Evolutionary conservation across 2,888 invertebrate species (phyloP).

Genomic region (Tridacna gigas): DNA sequence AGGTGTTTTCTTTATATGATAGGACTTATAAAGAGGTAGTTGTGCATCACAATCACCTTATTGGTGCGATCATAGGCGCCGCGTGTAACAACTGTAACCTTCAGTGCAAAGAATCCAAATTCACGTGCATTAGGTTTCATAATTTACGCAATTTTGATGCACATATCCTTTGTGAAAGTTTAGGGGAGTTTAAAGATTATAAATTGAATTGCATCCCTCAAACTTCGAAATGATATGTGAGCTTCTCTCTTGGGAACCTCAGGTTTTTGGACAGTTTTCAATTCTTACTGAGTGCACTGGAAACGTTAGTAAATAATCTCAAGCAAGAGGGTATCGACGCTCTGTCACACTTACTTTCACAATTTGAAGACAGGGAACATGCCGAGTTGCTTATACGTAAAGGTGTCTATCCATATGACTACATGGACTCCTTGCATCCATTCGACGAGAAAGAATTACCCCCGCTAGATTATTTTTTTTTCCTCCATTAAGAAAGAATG

Average conservation of each 20-base stretch:
- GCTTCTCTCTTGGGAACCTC: constrained; percentile 48
- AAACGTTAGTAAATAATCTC: constrained; percentile 42
- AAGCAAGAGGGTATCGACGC: constrained; percentile 44
- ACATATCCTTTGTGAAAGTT: constrained; percentile 29
- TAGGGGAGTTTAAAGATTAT: constrained; percentile 39
- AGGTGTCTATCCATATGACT: constrained; percentile 39
- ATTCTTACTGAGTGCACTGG: constrained; percentile 43
- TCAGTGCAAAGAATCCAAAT: constrained; percentile 30
- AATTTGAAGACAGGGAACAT: constrained; percentile 4
- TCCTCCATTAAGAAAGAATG: constrained; percentile 28
- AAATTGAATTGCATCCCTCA: constrained; percentile 37
- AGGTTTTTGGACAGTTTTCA: constrained; percentile 55
- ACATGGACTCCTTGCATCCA: constrained; percentile 20
- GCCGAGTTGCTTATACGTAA: constrained; percentile 26
- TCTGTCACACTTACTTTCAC: constrained; percentile 37
- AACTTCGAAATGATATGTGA: constrained; percentile 48
- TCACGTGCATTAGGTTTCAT: constrained; percentile 43
- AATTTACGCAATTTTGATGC: constrained; percentile 43
- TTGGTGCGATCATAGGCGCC: constrained; percentile 35
- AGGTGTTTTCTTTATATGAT: constrained; percentile 36
- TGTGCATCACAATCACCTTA: constrained; percentile 48
- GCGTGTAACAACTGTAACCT: constrained; percentile 43
- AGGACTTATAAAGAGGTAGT: constrained; percentile 23
- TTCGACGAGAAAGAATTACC: constrained; percentile 34
- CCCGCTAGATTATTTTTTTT: constrained; percentile 23